Evolutionary conservation across 2,797 vertebrate genomes (phyloP), one percentile per base, ranked within the genome.

Genomic region (Lophius americanus): DNA sequence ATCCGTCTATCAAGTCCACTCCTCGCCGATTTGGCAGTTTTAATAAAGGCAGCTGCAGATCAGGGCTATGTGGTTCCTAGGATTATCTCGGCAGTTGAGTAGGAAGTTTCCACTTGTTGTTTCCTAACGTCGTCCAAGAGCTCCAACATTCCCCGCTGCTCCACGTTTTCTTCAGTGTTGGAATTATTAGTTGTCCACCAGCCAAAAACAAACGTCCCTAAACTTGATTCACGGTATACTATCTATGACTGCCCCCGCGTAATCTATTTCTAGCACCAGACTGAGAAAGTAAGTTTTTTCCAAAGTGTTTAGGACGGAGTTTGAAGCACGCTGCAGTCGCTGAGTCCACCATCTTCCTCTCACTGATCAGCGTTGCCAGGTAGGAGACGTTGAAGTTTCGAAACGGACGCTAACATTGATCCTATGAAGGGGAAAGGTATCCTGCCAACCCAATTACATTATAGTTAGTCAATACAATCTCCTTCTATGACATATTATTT

Each of bases 341-440:
- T 56, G 85, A 77, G 87, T 93, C 93, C 92, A 94, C 94, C 94
- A 94, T 95, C 89, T 94, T 95, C 92, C 88, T 87, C 81, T 83
- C 83, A 67, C 73, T 92, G 79, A 77, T 77, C 10, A 63, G 50
- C 9, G 48, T 49, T 51, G 50, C 33, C 33, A 51, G 23, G 6
- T 51, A 23, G n/a, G 23, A 8, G 4, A 6, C 13, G 6, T 23
- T 23, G 23, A 23, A 23, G 23, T 23, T 23, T 23, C 23, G 23
- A 23, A 23, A 23, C 23, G 23, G 23, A 23, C 23, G 23, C 23
- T 23, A 23, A 23, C 23, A 23, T 23, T 23, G 23, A 23, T 23
- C 23, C 23, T 23, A 23, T 1, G 23, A 1, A 23, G 23, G 23
- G 23, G 23, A 23, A 23, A 23, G 23, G 23, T 23, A 23, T 23